A percentile compares a stretch with the other conserved stretches of the same genome.
phyloP scores from a whole-genome alignment of 2,113 vertebrate genomes.

The Aptenodytes forsteri region DNA sequence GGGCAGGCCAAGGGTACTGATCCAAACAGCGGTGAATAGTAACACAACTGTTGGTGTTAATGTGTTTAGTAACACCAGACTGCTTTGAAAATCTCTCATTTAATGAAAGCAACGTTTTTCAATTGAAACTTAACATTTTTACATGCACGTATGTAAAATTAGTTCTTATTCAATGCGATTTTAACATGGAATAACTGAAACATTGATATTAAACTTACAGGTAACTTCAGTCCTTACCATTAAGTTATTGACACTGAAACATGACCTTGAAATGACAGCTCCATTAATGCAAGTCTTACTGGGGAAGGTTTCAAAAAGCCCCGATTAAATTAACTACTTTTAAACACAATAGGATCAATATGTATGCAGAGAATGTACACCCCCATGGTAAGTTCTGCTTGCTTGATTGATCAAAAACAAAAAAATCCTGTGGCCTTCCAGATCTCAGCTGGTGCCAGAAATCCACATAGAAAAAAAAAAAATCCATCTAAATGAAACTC shows the following conservation, averaged over 20 bases:
- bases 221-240: conserved; percentile 36
- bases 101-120: background rate
- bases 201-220: background rate
- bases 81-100: background rate
- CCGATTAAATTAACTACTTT: conserved; percentile 78
- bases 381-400: conserved; percentile 80
- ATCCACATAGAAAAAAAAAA: conserved; percentile 75
- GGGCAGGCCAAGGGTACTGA: background rate
- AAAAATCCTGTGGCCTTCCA: conserved; percentile 79
- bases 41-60: background rate
- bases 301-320: conserved; percentile 49
- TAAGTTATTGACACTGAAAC: conserved; percentile 60
- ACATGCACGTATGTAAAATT: background rate
- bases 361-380: conserved; percentile 75
- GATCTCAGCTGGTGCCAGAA: conserved; percentile 84
- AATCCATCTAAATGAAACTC: conserved; percentile 81
- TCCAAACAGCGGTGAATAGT: background rate
- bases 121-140: background rate
- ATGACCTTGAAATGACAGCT: conserved; percentile 77
- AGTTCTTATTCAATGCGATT: background rate
- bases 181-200: background rate
- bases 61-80: background rate
- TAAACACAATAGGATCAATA: conserved; percentile 85
- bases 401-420: conserved; percentile 88
- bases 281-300: conserved; percentile 53